Conservation (phyloP, 2,113 vertebrate species). For the Dicaeum eximium region DNA sequence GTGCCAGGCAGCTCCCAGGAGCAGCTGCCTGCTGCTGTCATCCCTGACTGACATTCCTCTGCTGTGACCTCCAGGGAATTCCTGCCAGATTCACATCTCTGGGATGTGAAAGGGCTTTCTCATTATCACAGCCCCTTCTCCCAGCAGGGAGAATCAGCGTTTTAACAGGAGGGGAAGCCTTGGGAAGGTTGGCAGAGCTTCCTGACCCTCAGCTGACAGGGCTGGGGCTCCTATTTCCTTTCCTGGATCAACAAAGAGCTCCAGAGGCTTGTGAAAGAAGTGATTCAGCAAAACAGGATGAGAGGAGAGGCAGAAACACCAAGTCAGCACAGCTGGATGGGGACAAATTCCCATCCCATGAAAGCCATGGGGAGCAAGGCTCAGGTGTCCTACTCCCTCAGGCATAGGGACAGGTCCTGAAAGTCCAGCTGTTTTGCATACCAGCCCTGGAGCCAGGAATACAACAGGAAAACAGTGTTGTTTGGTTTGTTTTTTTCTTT, state of each 20-base stretch:
- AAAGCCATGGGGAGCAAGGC: background rate
- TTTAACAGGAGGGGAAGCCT: background rate
- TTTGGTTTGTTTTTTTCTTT: background rate
- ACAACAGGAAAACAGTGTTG: background rate
- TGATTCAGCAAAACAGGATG: slow-evolving; percentile 10
- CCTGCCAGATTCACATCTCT: background rate
- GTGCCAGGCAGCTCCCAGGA: background rate
- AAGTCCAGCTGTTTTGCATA: background rate
- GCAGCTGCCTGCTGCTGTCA: background rate
- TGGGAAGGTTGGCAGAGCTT: background rate
- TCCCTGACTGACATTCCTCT: background rate
- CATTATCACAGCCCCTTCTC: background rate
- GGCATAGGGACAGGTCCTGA: background rate
- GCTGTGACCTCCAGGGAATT: background rate
- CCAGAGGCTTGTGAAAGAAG: background rate
- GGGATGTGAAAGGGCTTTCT: background rate
- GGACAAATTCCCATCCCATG: background rate
- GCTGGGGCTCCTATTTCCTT: background rate
- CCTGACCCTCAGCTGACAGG: background rate
- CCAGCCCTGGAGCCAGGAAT: background rate
- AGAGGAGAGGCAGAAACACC: background rate
- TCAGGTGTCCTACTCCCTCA: background rate
- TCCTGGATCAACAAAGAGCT: background rate
- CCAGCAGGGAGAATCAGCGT: background rate
- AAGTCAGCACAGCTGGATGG: background rate